Base-by-base conservation (phyloP, 2,888 invertebrate species). In the Nudaria mundana region DNA sequence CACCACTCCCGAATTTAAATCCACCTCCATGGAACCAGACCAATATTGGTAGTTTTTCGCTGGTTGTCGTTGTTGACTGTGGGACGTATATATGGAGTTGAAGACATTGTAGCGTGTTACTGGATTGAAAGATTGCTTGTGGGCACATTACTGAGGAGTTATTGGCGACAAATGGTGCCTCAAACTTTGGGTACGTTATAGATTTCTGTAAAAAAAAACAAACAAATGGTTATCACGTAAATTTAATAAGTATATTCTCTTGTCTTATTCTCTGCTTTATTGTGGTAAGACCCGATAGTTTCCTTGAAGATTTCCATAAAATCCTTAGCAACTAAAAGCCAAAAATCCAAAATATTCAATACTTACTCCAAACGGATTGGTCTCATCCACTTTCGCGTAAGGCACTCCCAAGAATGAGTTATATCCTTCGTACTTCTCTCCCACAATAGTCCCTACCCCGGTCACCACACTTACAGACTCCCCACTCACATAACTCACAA, bases 1-100 rank as follows among this genome's bases (percentile, higher is more conserved):
- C 72, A 0, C 61, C 71, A 10, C 66, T 75, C 0, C 84, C 84
- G 1, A 66, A 55, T 0, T 52, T 46, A 12, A 80, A 81, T 0
- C 71, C 76, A 0, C 85, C 85, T 12, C 85, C 83, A 12, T 82
- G 70, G 44, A 84, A 78, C 78, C 78, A 83, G 2, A 84, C 75
- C 3, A 81, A 52, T 4, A 85, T 70, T 13, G 85, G 79, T 1
- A 71, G 28, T 3, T 38, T 47, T 24, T 55, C 58, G 2, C 31
- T 42, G n/a, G n/a, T n/a, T 1, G 32, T 56, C 3, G 59, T 58
- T 2, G 33, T 36, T n/a, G n/a, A n/a, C 6, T 63, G 56, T 13
- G 73, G 73, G 3, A 66, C 66, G 32, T 63, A 71, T n/a, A 74
- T 69, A 36, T 74, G 70, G 1, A 73, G 57, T 4, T 44, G 54